These are phyloP conservation scores for Lepilemur septentrionalis DNA, from an alignment of 2,797 vertebrate species.

Conservation along the genomic window DNA sequence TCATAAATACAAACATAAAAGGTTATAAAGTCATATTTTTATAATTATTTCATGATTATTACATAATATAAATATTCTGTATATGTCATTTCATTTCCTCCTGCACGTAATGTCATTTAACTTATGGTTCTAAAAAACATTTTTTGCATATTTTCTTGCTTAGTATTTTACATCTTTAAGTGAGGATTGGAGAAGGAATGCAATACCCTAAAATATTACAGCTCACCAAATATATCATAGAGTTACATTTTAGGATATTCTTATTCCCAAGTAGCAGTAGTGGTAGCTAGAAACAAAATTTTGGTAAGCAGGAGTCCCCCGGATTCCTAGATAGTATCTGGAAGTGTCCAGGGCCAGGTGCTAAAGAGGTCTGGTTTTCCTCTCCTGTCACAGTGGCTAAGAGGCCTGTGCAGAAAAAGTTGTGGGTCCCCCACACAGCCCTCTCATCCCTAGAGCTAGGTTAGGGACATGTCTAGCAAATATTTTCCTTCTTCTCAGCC, in stretches of 20 bases:
- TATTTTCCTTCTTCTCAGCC: not conserved
- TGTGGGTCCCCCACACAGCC: not conserved
- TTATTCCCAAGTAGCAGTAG: not conserved
- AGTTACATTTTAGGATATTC: not conserved
- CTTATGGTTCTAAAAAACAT: not conserved
- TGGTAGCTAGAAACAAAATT: not conserved
- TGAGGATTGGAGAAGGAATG: not conserved
- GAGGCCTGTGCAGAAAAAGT: not conserved
- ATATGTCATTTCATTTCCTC: constrained; percentile 15
- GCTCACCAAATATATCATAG: not conserved
- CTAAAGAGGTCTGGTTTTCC: constrained; percentile 16
- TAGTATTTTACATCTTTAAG: not conserved
- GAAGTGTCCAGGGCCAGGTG: not conserved
- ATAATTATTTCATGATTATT: not conserved
- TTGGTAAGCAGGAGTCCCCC: not conserved
- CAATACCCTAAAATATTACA: not conserved
- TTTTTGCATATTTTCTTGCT: not conserved
- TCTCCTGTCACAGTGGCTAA: not conserved
- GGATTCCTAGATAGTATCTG: not conserved
- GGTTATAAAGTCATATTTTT: not conserved
- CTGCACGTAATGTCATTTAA: not conserved
- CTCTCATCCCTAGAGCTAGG: not conserved
- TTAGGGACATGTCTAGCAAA: not conserved
- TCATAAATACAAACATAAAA: not conserved
- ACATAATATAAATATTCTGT: not conserved